Percentiles rank a stretch among this genome's conserved stretches.
Evolutionary conservation across 1,140 invertebrate genomes (phyloP).

Genomic region (Asbolus verrucosus): DNA sequence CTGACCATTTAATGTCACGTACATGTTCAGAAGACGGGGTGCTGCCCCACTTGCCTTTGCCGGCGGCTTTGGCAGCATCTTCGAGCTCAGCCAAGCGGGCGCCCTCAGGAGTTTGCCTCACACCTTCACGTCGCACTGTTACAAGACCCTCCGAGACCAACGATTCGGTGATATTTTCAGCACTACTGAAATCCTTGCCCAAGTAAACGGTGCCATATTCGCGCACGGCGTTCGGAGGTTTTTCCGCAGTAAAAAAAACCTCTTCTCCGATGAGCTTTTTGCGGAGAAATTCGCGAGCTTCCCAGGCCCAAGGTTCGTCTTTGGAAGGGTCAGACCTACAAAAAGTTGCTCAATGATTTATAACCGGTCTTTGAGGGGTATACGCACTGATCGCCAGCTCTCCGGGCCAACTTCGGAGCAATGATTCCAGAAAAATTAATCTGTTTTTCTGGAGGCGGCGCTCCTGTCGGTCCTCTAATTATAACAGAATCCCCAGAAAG

Average conservation of each 20-base stretch:
- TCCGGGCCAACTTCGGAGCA: constrained; percentile 91
- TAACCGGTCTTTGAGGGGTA: too few species aligned
- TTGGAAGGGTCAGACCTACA: constrained; percentile 73
- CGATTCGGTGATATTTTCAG: constrained; percentile 89
- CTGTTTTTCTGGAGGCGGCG: constrained; percentile 91
- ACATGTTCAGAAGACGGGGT: constrained; percentile 72
- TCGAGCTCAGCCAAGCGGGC: constrained; percentile 87
- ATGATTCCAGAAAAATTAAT: constrained; percentile 90
- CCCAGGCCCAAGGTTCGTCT: constrained; percentile 97
- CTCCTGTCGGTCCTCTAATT: constrained; percentile 83
- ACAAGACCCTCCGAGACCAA: constrained; percentile 90
- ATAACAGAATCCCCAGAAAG: constrained; percentile 92
- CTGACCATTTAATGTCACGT: constrained; percentile 87
- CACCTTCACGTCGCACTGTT: constrained; percentile 82
- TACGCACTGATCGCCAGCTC: constrained; percentile 74
- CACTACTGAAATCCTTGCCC: constrained; percentile 81
- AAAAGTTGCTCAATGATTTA: constrained; percentile 1
- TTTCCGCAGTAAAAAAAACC: constrained; percentile 83
- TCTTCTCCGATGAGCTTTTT: constrained; percentile 93
- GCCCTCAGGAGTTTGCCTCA: constrained; percentile 75
- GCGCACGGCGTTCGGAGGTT: constrained; percentile 78
- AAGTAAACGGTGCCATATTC: constrained; percentile 92
- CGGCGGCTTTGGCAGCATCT: constrained; percentile 86
- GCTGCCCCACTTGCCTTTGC: constrained; percentile 86
- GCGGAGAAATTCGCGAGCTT: constrained; percentile 93